Evolutionary conservation across 1,140 invertebrate species (phyloP).

Genomic region (Trachymyrmex cornetzi): DNA sequence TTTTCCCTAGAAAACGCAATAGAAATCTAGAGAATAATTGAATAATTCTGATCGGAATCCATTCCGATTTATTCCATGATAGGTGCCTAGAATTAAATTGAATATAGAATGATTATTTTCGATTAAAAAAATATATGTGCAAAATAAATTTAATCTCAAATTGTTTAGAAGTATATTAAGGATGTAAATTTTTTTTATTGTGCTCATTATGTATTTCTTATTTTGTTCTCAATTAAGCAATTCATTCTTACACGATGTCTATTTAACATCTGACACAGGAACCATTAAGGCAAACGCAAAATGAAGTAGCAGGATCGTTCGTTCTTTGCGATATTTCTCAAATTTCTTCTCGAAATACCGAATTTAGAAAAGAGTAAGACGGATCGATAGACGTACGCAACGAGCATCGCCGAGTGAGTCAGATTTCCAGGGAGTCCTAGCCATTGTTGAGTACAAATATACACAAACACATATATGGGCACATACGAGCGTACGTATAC

Average conservation of each 20-base stretch:
- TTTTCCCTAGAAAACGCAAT: too few species aligned
- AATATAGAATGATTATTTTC: neutral
- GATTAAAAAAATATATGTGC: neutral
- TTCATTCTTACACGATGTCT: neutral
- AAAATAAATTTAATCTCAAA: neutral
- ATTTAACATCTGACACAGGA: neutral
- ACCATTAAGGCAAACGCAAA: neutral
- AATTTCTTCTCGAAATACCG: constrained; percentile 1
- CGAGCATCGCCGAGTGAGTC: constrained; percentile 34
- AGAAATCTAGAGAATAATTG: too few species aligned
- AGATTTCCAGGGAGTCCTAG: constrained; percentile 56
- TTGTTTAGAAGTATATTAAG: neutral
- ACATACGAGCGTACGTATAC: neutral
- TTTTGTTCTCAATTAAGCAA: neutral
- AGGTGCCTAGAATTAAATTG: neutral
- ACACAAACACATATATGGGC: neutral
- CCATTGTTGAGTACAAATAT: constrained; percentile 35
- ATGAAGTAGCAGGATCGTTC: neutral
- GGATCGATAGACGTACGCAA: constrained; percentile 33
- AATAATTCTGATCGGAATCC: too few species aligned
- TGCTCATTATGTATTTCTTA: neutral
- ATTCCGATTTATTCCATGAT: too few species aligned
- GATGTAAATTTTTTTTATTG: neutral
- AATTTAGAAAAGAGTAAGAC: neutral
- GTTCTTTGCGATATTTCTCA: neutral